phyloP scores from a whole-genome alignment of 2,797 vertebrate genomes.

The Hephaestus fuliginosus region DNA sequence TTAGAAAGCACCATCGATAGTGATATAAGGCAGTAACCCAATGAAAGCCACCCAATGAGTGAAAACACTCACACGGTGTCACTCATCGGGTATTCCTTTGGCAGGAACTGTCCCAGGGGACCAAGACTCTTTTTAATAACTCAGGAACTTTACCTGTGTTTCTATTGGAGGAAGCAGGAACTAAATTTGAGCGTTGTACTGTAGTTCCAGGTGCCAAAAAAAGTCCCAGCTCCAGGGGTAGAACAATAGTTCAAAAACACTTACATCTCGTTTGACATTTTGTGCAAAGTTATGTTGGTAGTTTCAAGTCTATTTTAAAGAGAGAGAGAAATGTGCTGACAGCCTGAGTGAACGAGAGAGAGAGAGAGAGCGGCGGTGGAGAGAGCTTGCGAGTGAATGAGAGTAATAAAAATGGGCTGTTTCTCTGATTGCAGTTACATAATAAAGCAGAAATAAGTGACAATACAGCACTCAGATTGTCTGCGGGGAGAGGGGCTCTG shows the following conservation, averaged over 20 bases:
- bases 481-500: background rate
- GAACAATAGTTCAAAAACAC: background rate
- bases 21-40: background rate
- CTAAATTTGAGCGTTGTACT: background rate
- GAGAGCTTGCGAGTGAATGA: background rate
- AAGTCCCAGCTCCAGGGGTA: background rate
- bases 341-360: background rate
- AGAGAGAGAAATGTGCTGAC: background rate
- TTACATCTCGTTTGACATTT: background rate
- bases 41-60: background rate
- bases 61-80: background rate
- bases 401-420: background rate
- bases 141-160: background rate
- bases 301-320: no score
- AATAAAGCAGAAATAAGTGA: background rate
- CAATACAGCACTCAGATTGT: background rate
- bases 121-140: background rate
- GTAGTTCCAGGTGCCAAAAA: background rate
- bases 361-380: background rate
- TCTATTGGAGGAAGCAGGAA: background rate
- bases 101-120: background rate
- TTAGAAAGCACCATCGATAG: constrained; percentile 5
- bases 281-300: no score
- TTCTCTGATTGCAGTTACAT: background rate
- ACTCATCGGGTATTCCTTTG: background rate